Evolutionary conservation across 2,888 invertebrate genomes (phyloP).

Genomic region (Tholera decimalis): DNA sequence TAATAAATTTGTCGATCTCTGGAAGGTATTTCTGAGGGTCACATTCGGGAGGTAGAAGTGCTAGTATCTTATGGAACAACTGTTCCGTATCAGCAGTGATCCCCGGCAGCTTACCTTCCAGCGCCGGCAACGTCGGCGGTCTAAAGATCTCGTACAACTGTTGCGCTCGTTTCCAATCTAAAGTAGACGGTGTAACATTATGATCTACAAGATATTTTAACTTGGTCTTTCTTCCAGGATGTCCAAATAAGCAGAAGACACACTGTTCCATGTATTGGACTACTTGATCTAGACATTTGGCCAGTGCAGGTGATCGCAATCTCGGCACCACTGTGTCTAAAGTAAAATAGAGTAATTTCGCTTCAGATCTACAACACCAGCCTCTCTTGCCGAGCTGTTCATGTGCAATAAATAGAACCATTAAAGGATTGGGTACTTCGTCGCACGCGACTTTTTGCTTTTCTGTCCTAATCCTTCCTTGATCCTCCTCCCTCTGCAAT

Average conservation of each 20-base stretch:
- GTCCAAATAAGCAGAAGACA: slow-evolving; percentile 96
- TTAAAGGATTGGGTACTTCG: slow-evolving; percentile 94
- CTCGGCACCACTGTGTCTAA: slow-evolving; percentile 94
- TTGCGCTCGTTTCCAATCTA: slow-evolving; percentile 94
- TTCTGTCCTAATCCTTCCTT: slow-evolving; percentile 90
- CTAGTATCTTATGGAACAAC: slow-evolving; percentile 93
- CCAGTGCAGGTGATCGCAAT: slow-evolving; percentile 92
- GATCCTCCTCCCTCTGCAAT: slow-evolving; percentile 94
- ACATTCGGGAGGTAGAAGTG: slow-evolving; percentile 93
- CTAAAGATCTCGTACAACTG: slow-evolving; percentile 96
- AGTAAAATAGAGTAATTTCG: slow-evolving; percentile 95
- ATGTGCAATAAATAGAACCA: slow-evolving; percentile 95
- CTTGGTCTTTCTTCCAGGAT: slow-evolving; percentile 93
- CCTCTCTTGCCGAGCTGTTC: slow-evolving; percentile 95
- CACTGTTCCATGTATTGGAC: slow-evolving; percentile 96
- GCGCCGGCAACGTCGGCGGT: slow-evolving; percentile 95
- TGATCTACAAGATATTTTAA: slow-evolving; percentile 94
- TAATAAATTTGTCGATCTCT: slow-evolving; percentile 93
- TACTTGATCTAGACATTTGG: slow-evolving; percentile 93
- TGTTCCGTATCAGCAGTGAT: slow-evolving; percentile 96
- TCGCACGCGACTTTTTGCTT: slow-evolving; percentile 87
- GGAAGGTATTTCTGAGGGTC: slow-evolving; percentile 93
- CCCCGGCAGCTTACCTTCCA: slow-evolving; percentile 94
- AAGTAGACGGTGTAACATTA: slow-evolving; percentile 93
- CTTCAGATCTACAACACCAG: slow-evolving; percentile 95